Evolutionary conservation across 92 coral and sea anemone species (phyloP), one percentile per base, ranked within the genome.

Genomic region (Epizoanthus stellaris): DNA sequence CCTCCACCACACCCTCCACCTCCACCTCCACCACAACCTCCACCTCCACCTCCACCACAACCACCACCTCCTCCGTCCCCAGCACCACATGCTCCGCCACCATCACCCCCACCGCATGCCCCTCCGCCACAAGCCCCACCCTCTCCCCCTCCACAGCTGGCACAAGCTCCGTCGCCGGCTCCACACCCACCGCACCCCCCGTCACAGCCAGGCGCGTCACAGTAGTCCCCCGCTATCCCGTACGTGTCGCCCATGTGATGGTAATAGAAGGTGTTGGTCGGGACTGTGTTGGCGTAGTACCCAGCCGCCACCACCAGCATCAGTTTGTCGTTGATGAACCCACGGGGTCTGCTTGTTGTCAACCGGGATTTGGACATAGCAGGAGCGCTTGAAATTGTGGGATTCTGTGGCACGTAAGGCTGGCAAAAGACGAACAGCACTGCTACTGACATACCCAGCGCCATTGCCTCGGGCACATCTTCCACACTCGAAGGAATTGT

Each of bases 371-470:
- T 42, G 42, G 77, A 45, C 19, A 21, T 72, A 58, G 91, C 77
- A 59, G 91, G 89, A 40, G 59, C 82, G 42, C 42, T 30, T 25
- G 68, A 68, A 11, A 36, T 40, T 49, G 59, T 63, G 42, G 38
- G 53, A 49, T 45, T 66, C 58, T 76, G 76, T 25, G 87, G 62
- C n/a, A 65, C 45, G 42, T 87, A 87, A 20, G 88, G 93, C 23
- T 88, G 97, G 38, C 97, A 93, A 19, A 93, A 80, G 39, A 89
- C 88, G 47, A 88, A 92, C 19, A 93, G 91, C 59, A 93, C 74
- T 23, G 93, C 94, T 9, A 91, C 86, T 60, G 94, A 82, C 76
- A 88, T 88, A 13, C 94, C 93, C 59, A 93, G 86, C 16, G 97
- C 94, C 17, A 93, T 40, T 0, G 86, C 86, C 87, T 93, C 94